A percentile compares a stretch with the other conserved stretches of the same genome.
Conservation (phyloP, 2,113 vertebrate genomes). For the Megaceryle torquata region DNA sequence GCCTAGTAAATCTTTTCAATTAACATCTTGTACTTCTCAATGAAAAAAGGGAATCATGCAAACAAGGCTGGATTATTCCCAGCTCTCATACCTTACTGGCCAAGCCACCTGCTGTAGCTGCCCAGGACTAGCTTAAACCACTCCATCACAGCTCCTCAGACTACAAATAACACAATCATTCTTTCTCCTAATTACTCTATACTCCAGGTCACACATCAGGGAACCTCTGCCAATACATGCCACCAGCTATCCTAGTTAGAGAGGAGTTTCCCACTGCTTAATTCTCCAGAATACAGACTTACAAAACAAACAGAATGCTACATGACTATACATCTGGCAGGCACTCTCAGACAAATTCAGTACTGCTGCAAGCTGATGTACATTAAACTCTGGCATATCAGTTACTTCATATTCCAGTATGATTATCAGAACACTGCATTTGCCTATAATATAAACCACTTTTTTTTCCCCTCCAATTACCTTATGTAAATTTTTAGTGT, state of each 20-base stretch:
- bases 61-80: background rate
- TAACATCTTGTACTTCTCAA: accelerated
- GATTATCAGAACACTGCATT: background rate
- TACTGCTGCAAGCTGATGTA: background rate
- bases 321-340: background rate
- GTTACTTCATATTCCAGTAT: background rate
- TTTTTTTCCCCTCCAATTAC: conserved; percentile 17
- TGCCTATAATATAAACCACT: background rate
- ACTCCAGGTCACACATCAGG: background rate
- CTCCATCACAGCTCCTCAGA: background rate
- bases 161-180: accelerated
- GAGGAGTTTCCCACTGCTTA: background rate
- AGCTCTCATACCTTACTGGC: background rate
- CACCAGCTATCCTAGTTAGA: background rate
- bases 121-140: background rate
- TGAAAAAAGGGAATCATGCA: accelerated
- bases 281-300: background rate
- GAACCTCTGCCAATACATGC: background rate
- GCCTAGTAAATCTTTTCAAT: background rate
- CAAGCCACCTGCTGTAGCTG: background rate
- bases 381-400: background rate
- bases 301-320: background rate
- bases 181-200: background rate
- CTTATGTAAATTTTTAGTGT: conserved; percentile 11
- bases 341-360: background rate